These are phyloP conservation scores for Meloidogyne chitwoodi DNA, from an alignment of 1,140 invertebrate genomes.

Conservation along the genomic window DNA sequence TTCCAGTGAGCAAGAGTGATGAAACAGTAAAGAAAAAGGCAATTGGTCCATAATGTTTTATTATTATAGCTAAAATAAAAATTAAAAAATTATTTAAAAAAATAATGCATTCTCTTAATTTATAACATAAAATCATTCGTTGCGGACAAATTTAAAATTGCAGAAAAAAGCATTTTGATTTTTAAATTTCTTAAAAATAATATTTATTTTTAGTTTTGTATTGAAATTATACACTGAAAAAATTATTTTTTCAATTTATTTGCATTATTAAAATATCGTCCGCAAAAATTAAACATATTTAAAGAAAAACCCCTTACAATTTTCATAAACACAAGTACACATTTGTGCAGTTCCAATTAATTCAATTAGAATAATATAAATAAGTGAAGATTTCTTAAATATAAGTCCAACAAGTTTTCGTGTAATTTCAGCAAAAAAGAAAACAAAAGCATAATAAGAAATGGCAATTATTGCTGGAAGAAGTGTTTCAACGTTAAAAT, in stretches of 20 bases:
- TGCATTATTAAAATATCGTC: background rate
- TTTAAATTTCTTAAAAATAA: background rate
- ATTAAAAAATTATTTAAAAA: background rate
- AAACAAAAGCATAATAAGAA: slow-evolving; percentile 34
- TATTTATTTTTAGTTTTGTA: no score
- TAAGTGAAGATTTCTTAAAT: slow-evolving; percentile 29
- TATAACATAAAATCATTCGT: no score
- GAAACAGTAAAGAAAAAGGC: slow-evolving; percentile 53
- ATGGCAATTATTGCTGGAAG: slow-evolving; percentile 34
- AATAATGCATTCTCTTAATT: no score
- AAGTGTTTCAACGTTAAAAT: background rate
- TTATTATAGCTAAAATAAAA: slow-evolving; percentile 42
- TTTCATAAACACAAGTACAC: slow-evolving; percentile 59
- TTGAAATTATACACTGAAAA: no score
- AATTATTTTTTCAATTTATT: no score
- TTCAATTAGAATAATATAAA: slow-evolving; percentile 44
- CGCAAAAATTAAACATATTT: background rate
- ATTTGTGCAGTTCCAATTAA: slow-evolving; percentile 52
- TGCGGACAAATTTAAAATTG: no score
- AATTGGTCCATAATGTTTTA: slow-evolving; percentile 43
- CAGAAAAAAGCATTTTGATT: background rate
- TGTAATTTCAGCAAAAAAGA: slow-evolving; percentile 37
- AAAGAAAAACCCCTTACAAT: slow-evolving; percentile 32
- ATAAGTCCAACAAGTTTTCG: slow-evolving; percentile 39
- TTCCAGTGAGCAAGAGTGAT: slow-evolving; percentile 37